phyloP scores from a whole-genome alignment of 2,113 vertebrate species.

The Geothlypis trichas region DNA sequence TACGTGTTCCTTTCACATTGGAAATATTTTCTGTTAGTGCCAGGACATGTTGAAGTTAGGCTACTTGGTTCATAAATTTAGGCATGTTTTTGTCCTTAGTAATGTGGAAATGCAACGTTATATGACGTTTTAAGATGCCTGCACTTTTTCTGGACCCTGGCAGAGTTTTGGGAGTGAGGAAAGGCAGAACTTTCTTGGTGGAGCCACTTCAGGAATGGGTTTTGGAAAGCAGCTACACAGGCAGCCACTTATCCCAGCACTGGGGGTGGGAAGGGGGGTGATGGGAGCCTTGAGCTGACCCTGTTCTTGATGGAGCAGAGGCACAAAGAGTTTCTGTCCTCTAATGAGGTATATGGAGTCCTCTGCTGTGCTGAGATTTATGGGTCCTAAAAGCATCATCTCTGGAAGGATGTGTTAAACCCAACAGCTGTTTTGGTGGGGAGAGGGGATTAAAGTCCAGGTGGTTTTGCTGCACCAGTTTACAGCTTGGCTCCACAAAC shows the following conservation, averaged over 20 bases:
- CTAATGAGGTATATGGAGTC: not conserved
- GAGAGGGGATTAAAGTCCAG: not conserved
- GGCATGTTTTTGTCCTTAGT: not conserved
- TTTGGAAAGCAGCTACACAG: not conserved
- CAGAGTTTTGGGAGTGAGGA: not conserved
- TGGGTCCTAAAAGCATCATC: not conserved
- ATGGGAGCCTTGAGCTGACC: not conserved
- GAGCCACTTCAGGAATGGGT: not conserved
- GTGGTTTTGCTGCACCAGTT: not conserved
- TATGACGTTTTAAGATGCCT: not conserved
- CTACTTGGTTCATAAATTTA: not conserved
- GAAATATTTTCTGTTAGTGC: not conserved
- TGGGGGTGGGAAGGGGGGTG: not conserved
- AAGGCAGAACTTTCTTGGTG: not conserved
- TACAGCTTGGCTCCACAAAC: not conserved
- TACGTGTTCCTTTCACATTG: not conserved
- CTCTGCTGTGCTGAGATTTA: accelerated
- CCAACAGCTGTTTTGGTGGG: not conserved
- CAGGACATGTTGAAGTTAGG: not conserved
- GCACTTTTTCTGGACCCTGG: not conserved
- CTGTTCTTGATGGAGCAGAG: accelerated
- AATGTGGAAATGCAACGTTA: not conserved
- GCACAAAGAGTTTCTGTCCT: not conserved
- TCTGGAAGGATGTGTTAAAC: not conserved
- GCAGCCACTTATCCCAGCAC: not conserved